Percentiles rank a stretch among this genome's conserved stretches.
phyloP scores from a whole-genome alignment of 2,797 vertebrate genomes.

The Cephalopachus bancanus region DNA sequence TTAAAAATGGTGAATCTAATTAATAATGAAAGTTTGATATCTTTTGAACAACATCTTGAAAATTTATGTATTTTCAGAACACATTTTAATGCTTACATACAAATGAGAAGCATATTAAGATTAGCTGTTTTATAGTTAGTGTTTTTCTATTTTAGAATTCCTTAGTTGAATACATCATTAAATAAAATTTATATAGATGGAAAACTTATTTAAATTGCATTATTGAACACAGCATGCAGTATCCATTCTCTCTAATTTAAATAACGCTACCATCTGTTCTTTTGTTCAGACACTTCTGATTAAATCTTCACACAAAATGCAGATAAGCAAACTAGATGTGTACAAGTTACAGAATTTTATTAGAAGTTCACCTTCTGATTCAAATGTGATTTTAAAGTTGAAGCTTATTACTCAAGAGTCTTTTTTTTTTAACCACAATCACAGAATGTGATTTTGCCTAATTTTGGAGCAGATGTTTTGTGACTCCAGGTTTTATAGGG shows the following conservation, averaged over 20 bases:
- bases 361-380: conserved; percentile 61
- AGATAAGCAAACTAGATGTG: conserved; percentile 3
- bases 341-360: neutral
- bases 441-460: neutral
- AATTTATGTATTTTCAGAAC: neutral
- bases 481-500: neutral
- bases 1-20: neutral
- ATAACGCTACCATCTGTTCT: conserved; percentile 88
- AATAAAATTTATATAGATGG: conserved; percentile 75
- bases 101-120: neutral
- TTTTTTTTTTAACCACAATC: neutral
- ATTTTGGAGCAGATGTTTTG: neutral
- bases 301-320: conserved; percentile 79
- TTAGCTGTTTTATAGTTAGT: conserved; percentile 22
- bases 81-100: neutral
- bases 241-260: conserved; percentile 87
- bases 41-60: neutral
- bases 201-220: conserved; percentile 84
- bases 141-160: conserved; percentile 69
- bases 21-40: neutral
- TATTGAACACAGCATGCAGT: conserved; percentile 85
- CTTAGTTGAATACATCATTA: conserved; percentile 75
- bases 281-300: conserved; percentile 77
- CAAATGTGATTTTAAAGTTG: neutral
- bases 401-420: neutral